Conservation (phyloP, 2,113 vertebrate genomes). For the Dipodomys ordii region DNA sequence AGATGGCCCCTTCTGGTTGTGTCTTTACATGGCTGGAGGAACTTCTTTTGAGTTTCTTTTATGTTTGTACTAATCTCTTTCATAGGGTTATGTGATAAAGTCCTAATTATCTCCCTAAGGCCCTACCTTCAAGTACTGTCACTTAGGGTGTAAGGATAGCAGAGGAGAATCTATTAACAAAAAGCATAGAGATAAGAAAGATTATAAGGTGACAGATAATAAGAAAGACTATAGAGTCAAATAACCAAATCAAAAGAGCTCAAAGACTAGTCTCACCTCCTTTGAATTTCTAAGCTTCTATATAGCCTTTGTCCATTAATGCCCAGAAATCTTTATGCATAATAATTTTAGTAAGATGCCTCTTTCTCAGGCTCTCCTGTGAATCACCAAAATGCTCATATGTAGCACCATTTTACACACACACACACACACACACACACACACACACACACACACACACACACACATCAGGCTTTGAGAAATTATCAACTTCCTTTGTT, state of each 20-base stretch:
- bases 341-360: not conserved
- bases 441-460: too few species aligned
- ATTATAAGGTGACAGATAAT: not conserved
- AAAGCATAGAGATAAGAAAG: not conserved
- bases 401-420: not conserved
- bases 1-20: not conserved
- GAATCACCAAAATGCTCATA: not conserved
- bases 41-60: not conserved
- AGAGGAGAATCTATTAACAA: not conserved
- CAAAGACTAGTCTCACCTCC: not conserved
- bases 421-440: too few species aligned
- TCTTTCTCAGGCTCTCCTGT: constrained; percentile 1
- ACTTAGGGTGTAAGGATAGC: not conserved
- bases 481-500: not conserved
- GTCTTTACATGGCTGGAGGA: not conserved
- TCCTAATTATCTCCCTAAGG: not conserved
- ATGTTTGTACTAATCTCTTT: not conserved
- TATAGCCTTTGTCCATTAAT: constrained; percentile 7
- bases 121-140: not conserved
- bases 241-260: not conserved
- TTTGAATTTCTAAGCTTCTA: constrained; percentile 21
- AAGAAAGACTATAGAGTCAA: constrained; percentile 30
- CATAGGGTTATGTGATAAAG: not conserved
- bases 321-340: not conserved
- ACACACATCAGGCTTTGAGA: not conserved